Percentiles rank a stretch among this genome's conserved stretches.
phyloP scores from a whole-genome alignment of 1,140 invertebrate species.

The Lineus longissimus region DNA sequence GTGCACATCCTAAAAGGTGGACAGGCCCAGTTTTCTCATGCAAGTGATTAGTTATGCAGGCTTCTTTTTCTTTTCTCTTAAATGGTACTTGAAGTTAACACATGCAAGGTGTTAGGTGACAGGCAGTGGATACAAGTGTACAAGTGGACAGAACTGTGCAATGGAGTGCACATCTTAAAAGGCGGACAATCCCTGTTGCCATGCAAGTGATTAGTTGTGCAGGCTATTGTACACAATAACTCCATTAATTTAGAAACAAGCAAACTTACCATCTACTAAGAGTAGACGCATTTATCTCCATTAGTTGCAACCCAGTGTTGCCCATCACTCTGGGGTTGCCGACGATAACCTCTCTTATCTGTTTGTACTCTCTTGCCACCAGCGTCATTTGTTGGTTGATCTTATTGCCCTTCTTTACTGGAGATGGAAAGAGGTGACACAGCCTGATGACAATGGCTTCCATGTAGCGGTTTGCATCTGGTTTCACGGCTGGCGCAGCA shows the following conservation, averaged over 20 bases:
- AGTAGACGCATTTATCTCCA: background rate
- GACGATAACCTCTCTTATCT: constrained; percentile 2
- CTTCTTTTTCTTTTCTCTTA: too few species aligned
- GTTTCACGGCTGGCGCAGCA: background rate
- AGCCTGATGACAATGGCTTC: background rate
- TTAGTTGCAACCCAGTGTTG: background rate
- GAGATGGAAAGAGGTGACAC: background rate
- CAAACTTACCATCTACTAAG: background rate
- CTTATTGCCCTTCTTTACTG: background rate
- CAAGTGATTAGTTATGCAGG: too few species aligned
- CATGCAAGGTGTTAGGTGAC: too few species aligned
- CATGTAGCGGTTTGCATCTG: background rate
- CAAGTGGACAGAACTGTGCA: too few species aligned
- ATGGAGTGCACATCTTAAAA: too few species aligned
- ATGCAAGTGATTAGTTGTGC: too few species aligned
- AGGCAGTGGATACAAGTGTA: too few species aligned
- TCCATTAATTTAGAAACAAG: background rate
- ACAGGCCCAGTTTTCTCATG: too few species aligned
- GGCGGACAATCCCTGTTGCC: too few species aligned
- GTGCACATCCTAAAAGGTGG: too few species aligned
- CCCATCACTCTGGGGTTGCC: constrained; percentile 1
- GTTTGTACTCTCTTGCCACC: background rate
- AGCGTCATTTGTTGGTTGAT: background rate
- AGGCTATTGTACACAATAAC: too few species aligned
- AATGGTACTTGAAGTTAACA: too few species aligned